phyloP scores from a whole-genome alignment of 1,140 invertebrate genomes.

The Globodera ellingtonae region DNA sequence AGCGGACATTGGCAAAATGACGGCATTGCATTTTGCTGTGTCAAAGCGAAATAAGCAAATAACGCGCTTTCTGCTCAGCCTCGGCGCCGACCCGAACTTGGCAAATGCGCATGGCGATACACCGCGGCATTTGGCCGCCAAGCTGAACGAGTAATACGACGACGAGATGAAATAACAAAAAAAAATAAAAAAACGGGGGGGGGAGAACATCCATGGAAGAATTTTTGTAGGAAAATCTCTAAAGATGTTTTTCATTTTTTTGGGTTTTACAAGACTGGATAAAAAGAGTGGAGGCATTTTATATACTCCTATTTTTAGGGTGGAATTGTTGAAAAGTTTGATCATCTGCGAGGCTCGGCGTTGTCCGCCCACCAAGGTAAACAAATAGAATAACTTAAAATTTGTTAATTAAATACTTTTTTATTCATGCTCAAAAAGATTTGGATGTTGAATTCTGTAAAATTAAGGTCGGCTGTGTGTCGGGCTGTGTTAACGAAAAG shows the following conservation, averaged over 20 bases:
- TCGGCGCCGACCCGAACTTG: conserved; percentile 81
- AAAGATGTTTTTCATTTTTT: too few relatives aligned
- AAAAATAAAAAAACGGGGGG: too few relatives aligned
- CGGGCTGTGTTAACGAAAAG: conserved; percentile 60
- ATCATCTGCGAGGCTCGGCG: conserved; percentile 57
- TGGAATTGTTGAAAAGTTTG: conserved; percentile 50
- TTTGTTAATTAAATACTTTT: too few relatives aligned
- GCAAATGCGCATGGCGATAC: conserved; percentile 76
- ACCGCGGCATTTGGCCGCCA: conserved; percentile 68
- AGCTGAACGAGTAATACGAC: conserved; percentile 9
- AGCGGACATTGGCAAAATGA: conserved; percentile 52
- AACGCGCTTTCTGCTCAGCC: conserved; percentile 78
- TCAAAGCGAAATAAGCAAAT: conserved; percentile 64
- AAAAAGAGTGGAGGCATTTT: too few relatives aligned
- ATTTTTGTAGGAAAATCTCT: too few relatives aligned
- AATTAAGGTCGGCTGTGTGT: conserved; percentile 49
- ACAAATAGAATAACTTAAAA: too few relatives aligned
- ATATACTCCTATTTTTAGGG: conserved; percentile 39
- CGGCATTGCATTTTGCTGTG: conserved; percentile 58
- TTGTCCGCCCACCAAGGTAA: conserved; percentile 44
- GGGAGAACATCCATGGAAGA: too few relatives aligned
- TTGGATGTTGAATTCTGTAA: background rate
- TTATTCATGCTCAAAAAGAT: background rate
- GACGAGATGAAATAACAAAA: too few relatives aligned
- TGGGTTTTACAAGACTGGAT: too few relatives aligned